Conservation (phyloP, 2,888 invertebrate species). For the Automeris io region DNA sequence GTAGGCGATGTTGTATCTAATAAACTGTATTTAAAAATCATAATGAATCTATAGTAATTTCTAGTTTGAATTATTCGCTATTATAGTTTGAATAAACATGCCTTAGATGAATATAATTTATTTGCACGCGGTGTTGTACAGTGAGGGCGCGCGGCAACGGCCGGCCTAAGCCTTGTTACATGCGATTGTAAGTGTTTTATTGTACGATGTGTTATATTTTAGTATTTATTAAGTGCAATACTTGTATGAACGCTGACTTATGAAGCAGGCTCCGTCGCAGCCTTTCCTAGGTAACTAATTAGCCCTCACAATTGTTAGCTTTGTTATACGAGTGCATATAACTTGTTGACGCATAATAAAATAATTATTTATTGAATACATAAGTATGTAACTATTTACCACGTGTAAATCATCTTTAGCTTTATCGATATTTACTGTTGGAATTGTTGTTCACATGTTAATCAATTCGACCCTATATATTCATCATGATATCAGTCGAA, state of each 20-base stretch:
- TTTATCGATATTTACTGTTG: slow-evolving; percentile 31
- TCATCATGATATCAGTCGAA: no score
- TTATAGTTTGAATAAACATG: slow-evolving; percentile 52
- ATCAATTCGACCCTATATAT: no score
- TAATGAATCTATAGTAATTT: slow-evolving; percentile 71
- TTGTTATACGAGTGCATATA: slow-evolving; percentile 46
- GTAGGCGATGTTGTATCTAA: slow-evolving; percentile 70
- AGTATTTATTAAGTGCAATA: slow-evolving; percentile 57
- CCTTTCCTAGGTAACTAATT: slow-evolving; percentile 45
- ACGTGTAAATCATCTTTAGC: slow-evolving; percentile 49
- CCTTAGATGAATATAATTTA: slow-evolving; percentile 63
- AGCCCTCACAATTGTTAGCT: slow-evolving; percentile 46
- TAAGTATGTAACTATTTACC: slow-evolving; percentile 21
- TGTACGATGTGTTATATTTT: slow-evolving; percentile 36
- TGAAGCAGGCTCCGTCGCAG: slow-evolving; percentile 52
- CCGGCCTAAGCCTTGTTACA: slow-evolving; percentile 14
- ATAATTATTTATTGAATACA: slow-evolving; percentile 37
- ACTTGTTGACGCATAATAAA: slow-evolving; percentile 72
- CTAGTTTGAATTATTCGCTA: slow-evolving; percentile 64
- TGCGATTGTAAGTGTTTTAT: slow-evolving; percentile 28
- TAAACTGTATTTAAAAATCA: slow-evolving; percentile 62
- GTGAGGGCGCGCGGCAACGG: neutral
- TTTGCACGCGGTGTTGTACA: slow-evolving; percentile 41
- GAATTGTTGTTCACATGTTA: neutral
- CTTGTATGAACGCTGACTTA: slow-evolving; percentile 48